A percentile compares a stretch with the other conserved stretches of the same genome.
These are phyloP conservation scores for Micrastur ruficollis DNA, from an alignment of 2,797 vertebrate species.

Conservation along the genomic window DNA sequence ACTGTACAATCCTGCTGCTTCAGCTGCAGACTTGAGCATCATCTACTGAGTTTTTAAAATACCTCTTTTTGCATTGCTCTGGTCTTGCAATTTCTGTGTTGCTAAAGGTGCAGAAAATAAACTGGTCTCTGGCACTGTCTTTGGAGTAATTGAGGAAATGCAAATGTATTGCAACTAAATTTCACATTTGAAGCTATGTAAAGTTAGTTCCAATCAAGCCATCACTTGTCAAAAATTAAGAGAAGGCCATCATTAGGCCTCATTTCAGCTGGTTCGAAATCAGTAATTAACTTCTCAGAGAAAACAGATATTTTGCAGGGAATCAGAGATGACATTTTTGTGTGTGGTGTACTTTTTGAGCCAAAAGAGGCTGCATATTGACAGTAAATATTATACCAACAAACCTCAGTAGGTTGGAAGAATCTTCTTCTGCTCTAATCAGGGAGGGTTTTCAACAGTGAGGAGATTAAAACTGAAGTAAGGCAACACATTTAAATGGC, in stretches of 20 bases:
- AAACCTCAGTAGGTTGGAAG: neutral
- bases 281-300: slow-evolving; percentile 63
- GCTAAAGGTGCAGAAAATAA: neutral
- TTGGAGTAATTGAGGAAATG: neutral
- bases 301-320: slow-evolving; percentile 57
- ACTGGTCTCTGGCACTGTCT: neutral
- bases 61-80: neutral
- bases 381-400: slow-evolving; percentile 60
- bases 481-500: neutral
- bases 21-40: neutral
- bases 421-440: neutral
- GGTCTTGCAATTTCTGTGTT: neutral
- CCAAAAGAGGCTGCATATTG: slow-evolving; percentile 40
- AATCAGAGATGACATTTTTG: slow-evolving; percentile 41
- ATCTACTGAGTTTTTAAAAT: neutral
- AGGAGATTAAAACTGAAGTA: neutral
- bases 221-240: slow-evolving; percentile 60
- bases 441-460: neutral
- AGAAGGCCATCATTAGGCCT: slow-evolving; percentile 59
- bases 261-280: slow-evolving; percentile 51
- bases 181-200: slow-evolving; percentile 16
- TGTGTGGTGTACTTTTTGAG: slow-evolving; percentile 31
- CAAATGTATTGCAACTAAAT: slow-evolving; percentile 21
- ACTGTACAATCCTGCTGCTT: neutral
- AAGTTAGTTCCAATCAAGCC: slow-evolving; percentile 46